phyloP scores from a whole-genome alignment of 2,888 invertebrate species.

The Macrostomum cliftonense region DNA sequence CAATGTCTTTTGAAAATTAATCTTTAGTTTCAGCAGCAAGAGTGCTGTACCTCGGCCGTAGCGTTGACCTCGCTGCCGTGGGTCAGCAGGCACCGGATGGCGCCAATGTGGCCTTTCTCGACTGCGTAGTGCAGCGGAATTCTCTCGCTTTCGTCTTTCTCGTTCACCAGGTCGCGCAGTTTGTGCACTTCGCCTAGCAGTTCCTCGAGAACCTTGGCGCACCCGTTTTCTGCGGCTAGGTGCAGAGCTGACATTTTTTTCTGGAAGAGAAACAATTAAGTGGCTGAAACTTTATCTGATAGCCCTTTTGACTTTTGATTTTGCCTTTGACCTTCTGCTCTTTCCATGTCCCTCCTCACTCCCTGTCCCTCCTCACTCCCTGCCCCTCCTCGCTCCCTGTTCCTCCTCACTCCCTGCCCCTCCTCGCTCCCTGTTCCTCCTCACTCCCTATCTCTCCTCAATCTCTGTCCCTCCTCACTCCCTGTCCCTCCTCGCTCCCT shows the following conservation, averaged over 20 bases:
- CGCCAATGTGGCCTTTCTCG: slow-evolving; percentile 47
- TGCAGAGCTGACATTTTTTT: slow-evolving; percentile 51
- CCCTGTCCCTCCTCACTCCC: too few relatives aligned
- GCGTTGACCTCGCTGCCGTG: slow-evolving; percentile 29
- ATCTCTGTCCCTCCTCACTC: too few relatives aligned
- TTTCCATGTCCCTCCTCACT: too few relatives aligned
- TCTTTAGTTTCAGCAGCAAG: not conserved
- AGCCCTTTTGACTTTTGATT: too few relatives aligned
- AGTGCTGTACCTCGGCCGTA: slow-evolving; percentile 26
- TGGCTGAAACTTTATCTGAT: not conserved
- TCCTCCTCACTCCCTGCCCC: too few relatives aligned
- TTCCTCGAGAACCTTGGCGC: slow-evolving; percentile 18
- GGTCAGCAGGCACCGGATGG: slow-evolving; percentile 42
- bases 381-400: too few relatives aligned
- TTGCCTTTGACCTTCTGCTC: too few relatives aligned
- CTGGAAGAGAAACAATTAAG: slow-evolving; percentile 30
- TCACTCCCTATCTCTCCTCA: too few relatives aligned
- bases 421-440: too few relatives aligned
- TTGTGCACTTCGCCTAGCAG: not conserved
- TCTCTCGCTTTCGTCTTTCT: not conserved
- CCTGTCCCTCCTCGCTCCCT: too few relatives aligned
- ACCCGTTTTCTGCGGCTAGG: slow-evolving; percentile 44
- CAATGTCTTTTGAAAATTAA: not conserved
- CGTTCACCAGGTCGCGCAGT: not conserved
- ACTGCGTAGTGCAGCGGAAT: not conserved